phyloP scores from a whole-genome alignment of 2,888 invertebrate genomes.

The Alsophila aescularia region DNA sequence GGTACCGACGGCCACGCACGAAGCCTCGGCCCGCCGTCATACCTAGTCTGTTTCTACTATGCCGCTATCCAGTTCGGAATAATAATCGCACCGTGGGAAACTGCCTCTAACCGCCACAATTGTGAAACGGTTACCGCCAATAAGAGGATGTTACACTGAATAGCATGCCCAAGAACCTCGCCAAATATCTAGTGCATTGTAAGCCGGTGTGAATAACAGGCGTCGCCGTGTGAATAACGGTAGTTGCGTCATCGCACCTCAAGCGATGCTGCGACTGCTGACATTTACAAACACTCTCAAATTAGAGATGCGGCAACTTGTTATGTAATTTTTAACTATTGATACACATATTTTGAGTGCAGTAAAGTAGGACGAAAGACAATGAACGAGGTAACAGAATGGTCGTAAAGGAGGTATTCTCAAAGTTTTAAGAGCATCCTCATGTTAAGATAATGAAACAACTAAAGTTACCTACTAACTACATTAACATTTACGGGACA shows the following conservation, averaged over 20 bases:
- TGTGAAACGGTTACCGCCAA: conserved; percentile 65
- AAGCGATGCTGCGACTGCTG: conserved; percentile 43
- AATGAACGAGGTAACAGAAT: conserved; percentile 16
- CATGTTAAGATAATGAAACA: not conserved
- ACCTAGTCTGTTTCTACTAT: no score
- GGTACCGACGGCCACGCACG: conserved; percentile 60
- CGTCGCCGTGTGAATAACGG: conserved; percentile 68
- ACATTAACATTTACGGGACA: conserved; percentile 2
- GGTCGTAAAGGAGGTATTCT: conserved; percentile 6
- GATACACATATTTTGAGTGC: conserved; percentile 35
- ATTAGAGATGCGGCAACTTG: conserved; percentile 46
- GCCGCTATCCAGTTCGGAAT: conserved; percentile 67
- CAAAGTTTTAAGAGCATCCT: conserved; percentile 26
- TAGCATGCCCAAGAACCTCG: conserved; percentile 40
- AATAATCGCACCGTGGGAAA: conserved; percentile 80
- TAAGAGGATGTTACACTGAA: conserved; percentile 54
- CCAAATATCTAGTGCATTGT: conserved; percentile 38
- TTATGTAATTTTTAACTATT: conserved; percentile 43
- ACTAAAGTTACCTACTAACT: not conserved
- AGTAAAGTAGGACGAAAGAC: conserved; percentile 25
- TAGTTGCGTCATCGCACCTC: conserved; percentile 59
- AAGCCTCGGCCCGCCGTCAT: conserved; percentile 46
- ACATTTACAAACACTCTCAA: conserved; percentile 52
- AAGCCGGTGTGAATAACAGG: conserved; percentile 55
- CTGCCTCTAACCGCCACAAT: conserved; percentile 62